A percentile compares a stretch with the other conserved stretches of the same genome.
These are phyloP conservation scores for Lasiurus borealis DNA, from an alignment of 2,113 vertebrate species.

Conservation along the genomic window DNA sequence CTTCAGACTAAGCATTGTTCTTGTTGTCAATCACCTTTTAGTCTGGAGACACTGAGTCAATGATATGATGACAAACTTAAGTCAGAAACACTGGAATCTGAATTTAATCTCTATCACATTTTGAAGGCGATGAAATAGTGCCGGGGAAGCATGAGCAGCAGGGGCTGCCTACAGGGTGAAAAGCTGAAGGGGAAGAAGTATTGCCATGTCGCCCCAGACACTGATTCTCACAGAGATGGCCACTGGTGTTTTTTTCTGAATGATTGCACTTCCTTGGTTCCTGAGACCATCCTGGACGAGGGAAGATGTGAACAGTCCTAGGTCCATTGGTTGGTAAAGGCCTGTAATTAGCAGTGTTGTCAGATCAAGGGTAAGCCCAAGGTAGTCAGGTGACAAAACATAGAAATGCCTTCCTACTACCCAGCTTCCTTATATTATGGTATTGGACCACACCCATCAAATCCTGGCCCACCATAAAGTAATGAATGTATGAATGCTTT, in stretches of 20 bases:
- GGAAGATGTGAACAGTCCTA: not conserved
- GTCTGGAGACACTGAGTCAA: not conserved
- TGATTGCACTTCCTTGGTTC: not conserved
- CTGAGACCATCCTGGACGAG: not conserved
- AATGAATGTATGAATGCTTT: not conserved
- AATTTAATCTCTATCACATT: conserved; percentile 13
- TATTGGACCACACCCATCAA: not conserved
- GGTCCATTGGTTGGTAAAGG: not conserved
- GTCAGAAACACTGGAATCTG: not conserved
- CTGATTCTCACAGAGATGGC: not conserved
- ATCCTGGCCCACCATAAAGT: not conserved
- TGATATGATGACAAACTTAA: not conserved
- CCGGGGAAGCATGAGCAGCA: not conserved
- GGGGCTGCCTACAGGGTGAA: not conserved
- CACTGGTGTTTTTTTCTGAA: not conserved
- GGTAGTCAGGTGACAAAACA: not conserved
- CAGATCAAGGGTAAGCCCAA: not conserved
- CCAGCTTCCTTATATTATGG: not conserved
- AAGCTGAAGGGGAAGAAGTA: not conserved
- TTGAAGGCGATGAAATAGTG: not conserved
- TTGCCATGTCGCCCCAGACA: not conserved
- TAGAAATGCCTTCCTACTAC: not conserved
- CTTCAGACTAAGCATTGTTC: not conserved
- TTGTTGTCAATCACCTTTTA: not conserved
- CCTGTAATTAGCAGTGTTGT: not conserved